These are phyloP conservation scores for Myrmecophaga tridactyla DNA, from an alignment of 2,113 vertebrate genomes.

Conservation along the genomic window DNA sequence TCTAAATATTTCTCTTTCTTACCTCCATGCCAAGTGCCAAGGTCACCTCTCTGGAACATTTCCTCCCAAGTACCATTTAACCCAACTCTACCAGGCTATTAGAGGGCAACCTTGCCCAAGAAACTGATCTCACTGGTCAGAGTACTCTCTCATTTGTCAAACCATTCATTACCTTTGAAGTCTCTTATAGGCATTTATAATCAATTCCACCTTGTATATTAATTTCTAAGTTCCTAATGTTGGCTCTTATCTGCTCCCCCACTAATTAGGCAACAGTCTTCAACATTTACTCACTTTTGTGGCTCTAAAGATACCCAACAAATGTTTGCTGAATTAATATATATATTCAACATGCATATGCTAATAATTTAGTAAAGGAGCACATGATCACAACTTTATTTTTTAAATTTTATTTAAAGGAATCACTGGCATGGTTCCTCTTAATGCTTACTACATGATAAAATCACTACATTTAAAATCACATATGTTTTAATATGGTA, in stretches of 20 bases:
- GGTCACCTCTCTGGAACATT: background rate
- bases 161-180: background rate
- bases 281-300: background rate
- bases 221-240: background rate
- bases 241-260: background rate
- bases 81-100: background rate
- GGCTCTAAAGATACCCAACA: background rate
- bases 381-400: background rate
- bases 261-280: background rate
- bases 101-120: background rate
- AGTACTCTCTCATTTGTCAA: background rate
- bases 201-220: background rate
- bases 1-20: background rate
- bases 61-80: background rate
- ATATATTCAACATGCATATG: background rate
- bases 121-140: background rate
- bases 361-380: constrained; percentile 20
- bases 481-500: background rate
- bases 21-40: background rate
- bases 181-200: background rate
- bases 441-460: background rate
- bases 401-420: constrained; percentile 53
- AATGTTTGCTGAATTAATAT: background rate
- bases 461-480: constrained; percentile 1
- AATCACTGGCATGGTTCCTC: background rate